Conservation (phyloP, 2,113 vertebrate genomes). For the Daboia siamensis region DNA sequence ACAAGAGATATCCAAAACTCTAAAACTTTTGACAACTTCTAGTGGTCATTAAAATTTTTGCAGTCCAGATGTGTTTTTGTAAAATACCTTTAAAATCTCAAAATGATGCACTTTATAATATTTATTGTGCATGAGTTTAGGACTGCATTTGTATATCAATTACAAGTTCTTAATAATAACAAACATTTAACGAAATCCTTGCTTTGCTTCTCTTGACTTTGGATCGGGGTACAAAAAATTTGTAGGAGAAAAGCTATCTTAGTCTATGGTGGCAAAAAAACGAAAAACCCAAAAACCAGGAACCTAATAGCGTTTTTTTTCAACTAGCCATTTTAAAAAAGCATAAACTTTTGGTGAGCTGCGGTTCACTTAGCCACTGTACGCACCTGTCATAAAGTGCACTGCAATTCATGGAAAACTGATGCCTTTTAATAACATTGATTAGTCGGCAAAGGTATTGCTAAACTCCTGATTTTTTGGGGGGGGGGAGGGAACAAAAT, state of each 20-base stretch:
- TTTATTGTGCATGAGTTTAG: neutral
- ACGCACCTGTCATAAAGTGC: neutral
- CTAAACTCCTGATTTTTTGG: neutral
- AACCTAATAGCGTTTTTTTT: neutral
- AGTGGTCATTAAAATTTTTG: neutral
- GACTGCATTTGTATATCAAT: neutral
- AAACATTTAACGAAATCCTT: neutral
- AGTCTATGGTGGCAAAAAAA: neutral
- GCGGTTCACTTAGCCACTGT: neutral
- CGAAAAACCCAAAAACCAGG: neutral
- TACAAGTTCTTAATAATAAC: neutral
- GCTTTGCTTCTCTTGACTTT: neutral
- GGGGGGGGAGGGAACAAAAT: neutral
- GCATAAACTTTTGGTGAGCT: neutral
- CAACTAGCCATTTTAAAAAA: neutral
- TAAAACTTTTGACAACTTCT: neutral
- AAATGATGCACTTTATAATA: neutral
- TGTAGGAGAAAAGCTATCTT: neutral
- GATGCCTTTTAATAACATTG: neutral
- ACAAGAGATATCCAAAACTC: neutral
- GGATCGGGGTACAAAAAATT: neutral
- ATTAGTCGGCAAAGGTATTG: neutral
- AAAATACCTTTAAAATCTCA: neutral
- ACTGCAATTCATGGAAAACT: neutral
- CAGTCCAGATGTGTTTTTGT: neutral